Evolutionary conservation across 1,140 invertebrate genomes (phyloP), one percentile per base, ranked within the genome.

Genomic region (Drosophila sucinea): DNA sequence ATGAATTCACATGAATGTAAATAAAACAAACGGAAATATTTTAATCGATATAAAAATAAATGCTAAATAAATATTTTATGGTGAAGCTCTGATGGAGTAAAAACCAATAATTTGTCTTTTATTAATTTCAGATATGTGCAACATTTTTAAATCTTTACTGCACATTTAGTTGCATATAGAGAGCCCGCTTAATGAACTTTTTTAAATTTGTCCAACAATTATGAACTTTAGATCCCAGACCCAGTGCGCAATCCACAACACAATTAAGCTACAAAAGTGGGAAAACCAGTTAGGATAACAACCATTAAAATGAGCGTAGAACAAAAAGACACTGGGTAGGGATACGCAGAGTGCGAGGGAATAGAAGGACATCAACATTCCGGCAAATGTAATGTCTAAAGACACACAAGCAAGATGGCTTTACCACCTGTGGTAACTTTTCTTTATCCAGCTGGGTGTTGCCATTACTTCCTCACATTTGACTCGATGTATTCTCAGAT

Each of bases 1-100:
- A 85, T 66, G 76, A 78, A 82, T 69, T 60, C 62, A 67, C 62
- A 82, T 86, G 54, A 86, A 86, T 86, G 83, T 86, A 86, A 87
- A 86, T 86, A 86, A 82, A 75, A 70, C 56, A 80, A 63, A 62
- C 78, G 51, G 78, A 73, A 70, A 87, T 83, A 81, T 86, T 86
- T 87, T 69, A 87, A 65, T 71, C 82, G 57, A 86, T 78, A 70
- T 78, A 81, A 60, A 60, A 23, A 64, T 77, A 64, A 73, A 77
- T 66, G 62, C 71, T 62, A 51, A 86, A 81, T 85, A 85, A 85
- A 85, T 57, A 77, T n/a, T 55, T 55, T 41, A 63, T 56, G 67
- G 72, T 70, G 47, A 65, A 78, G 68, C 81, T 86, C 82, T 72
- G 75, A 72, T 51, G 70, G 81, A 84, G 81, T 81, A 51, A 68